A percentile compares a stretch with the other conserved stretches of the same genome.
These are phyloP conservation scores for Morone chrysops DNA, from an alignment of 2,113 vertebrate genomes.

Conservation along the genomic window DNA sequence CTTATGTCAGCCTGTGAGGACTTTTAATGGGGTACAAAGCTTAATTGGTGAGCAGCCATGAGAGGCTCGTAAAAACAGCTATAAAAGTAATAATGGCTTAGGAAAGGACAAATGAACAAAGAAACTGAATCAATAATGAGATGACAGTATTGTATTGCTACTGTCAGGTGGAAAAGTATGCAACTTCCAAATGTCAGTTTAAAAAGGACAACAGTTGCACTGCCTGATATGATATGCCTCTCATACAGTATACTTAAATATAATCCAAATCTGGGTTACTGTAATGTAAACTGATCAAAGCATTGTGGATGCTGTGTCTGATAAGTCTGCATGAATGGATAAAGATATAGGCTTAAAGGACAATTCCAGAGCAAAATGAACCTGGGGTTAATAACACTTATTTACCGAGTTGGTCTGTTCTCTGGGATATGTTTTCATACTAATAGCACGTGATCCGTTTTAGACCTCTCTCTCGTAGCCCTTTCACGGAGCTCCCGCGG, in stretches of 20 bases:
- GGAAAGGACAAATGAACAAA: slow-evolving; percentile 71
- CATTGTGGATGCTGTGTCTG: not conserved
- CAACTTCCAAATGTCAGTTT: slow-evolving; percentile 25
- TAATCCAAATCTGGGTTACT: not conserved
- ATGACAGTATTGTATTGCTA: slow-evolving; percentile 38
- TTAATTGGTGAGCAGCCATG: slow-evolving; percentile 73
- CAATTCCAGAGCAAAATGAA: too few relatives aligned
- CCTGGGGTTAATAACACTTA: too few relatives aligned
- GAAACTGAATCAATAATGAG: slow-evolving; percentile 68
- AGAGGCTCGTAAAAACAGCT: slow-evolving; percentile 74
- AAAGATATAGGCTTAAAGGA: not conserved
- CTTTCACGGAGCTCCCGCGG: too few relatives aligned
- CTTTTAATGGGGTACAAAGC: slow-evolving; percentile 72
- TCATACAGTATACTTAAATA: not conserved
- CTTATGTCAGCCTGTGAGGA: slow-evolving; percentile 51
- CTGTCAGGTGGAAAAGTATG: not conserved
- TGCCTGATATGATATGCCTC: not conserved
- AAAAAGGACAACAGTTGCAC: not conserved
- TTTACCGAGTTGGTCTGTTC: too few relatives aligned
- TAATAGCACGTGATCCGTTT: too few relatives aligned
- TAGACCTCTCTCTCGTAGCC: too few relatives aligned
- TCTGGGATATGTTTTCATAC: too few relatives aligned
- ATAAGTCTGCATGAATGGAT: not conserved
- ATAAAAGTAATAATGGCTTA: slow-evolving; percentile 78
- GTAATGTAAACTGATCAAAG: not conserved